These are phyloP conservation scores for Cataglyphis hispanica DNA, from an alignment of 1,140 invertebrate genomes.

Conservation along the genomic window DNA sequence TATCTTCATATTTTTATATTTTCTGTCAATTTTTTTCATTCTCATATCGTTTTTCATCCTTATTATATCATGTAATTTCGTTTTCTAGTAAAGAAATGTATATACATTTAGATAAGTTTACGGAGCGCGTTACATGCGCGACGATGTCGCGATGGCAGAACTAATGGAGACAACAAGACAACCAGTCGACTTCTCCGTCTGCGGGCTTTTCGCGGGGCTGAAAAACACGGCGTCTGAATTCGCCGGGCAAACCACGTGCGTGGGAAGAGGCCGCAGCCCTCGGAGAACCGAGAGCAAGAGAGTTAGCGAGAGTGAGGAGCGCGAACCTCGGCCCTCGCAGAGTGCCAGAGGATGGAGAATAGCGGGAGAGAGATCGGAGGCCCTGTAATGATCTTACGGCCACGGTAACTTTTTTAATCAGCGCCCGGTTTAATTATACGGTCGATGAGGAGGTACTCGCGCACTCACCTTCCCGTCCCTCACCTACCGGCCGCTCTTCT, in stretches of 20 bases:
- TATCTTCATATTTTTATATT: not conserved
- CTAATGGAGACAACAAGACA: slow-evolving; percentile 40
- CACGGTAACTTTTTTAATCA: slow-evolving; percentile 86
- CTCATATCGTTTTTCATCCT: not conserved
- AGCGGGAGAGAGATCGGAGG: slow-evolving; percentile 72
- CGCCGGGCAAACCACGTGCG: slow-evolving; percentile 51
- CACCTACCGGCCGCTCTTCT: slow-evolving; percentile 51
- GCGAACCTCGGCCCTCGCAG: slow-evolving; percentile 34
- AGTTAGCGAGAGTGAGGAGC: slow-evolving; percentile 66
- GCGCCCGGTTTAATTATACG: slow-evolving; percentile 86
- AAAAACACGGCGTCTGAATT: slow-evolving; percentile 67
- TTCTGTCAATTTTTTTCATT: not conserved
- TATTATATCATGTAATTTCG: not conserved
- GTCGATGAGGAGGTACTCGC: slow-evolving; percentile 83
- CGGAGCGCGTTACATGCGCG: not conserved
- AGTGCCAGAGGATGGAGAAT: slow-evolving; percentile 44
- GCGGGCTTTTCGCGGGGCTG: slow-evolving; percentile 12
- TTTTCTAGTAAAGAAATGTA: slow-evolving; percentile 37
- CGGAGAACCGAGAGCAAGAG: slow-evolving; percentile 53
- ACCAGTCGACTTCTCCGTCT: slow-evolving; percentile 42
- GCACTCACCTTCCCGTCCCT: slow-evolving; percentile 4
- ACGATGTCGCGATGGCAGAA: slow-evolving; percentile 18
- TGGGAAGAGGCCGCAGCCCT: slow-evolving; percentile 68
- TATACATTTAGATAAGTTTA: slow-evolving; percentile 17
- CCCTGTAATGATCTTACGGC: slow-evolving; percentile 85